Percentiles rank a stretch among this genome's conserved stretches.
These are phyloP conservation scores for Alca torda DNA, from an alignment of 2,797 vertebrate genomes.

Conservation along the genomic window DNA sequence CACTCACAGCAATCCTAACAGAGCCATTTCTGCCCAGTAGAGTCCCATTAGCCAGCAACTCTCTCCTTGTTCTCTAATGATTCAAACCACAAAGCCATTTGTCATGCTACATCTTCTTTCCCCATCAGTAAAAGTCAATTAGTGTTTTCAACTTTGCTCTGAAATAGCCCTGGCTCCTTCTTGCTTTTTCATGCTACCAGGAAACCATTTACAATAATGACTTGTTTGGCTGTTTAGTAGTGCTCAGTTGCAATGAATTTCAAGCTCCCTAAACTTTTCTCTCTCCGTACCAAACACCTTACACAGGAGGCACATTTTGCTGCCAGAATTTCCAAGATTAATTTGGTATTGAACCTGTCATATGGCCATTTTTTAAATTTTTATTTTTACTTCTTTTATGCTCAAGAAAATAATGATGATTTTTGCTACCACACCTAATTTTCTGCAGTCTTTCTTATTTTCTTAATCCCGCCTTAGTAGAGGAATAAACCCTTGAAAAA, in stretches of 20 bases:
- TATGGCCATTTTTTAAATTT: background rate
- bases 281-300: background rate
- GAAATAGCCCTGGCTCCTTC: background rate
- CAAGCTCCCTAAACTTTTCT: background rate
- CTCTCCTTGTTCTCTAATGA: background rate
- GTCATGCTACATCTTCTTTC: conserved; percentile 1
- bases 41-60: background rate
- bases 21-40: background rate
- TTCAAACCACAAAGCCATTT: conserved; percentile 29
- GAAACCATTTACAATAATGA: conserved; percentile 27
- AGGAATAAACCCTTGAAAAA: background rate
- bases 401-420: background rate
- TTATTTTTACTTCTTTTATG: background rate
- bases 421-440: background rate
- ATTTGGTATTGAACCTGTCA: background rate
- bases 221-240: background rate
- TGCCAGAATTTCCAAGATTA: background rate
- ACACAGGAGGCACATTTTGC: background rate
- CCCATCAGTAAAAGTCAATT: conserved; percentile 35
- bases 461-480: background rate
- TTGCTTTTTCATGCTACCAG: conserved; percentile 36
- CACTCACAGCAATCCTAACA: background rate
- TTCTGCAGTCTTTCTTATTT: background rate
- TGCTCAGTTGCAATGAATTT: background rate
- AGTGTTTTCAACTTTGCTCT: conserved; percentile 16